These are phyloP conservation scores for Apteryx mantelli DNA, from an alignment of 2,113 vertebrate species.

Conservation along the genomic window DNA sequence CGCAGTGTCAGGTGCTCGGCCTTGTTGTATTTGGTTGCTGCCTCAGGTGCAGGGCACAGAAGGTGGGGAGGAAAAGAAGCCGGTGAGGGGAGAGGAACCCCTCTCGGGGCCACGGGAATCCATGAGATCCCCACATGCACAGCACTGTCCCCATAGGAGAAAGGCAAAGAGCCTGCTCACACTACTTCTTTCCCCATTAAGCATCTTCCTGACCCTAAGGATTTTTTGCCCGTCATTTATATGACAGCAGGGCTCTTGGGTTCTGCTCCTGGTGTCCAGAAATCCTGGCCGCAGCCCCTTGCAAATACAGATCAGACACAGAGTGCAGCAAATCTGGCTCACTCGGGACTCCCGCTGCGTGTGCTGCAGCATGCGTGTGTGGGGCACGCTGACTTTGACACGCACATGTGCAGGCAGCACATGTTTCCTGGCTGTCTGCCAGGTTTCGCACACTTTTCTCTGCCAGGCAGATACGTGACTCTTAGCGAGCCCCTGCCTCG, in stretches of 20 bases:
- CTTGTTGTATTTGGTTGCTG: constrained; percentile 93
- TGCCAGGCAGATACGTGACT: background rate
- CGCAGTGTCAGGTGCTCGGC: constrained; percentile 86
- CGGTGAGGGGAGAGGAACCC: background rate
- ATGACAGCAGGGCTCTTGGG: background rate
- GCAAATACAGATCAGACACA: background rate
- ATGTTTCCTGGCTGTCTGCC: background rate
- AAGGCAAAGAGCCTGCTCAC: background rate
- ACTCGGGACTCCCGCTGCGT: background rate
- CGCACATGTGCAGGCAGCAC: too few relatives aligned
- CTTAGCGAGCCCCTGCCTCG: background rate
- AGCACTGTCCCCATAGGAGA: too few relatives aligned
- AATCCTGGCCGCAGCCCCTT: background rate
- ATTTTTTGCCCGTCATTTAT: background rate
- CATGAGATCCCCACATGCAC: background rate
- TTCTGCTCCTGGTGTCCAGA: background rate
- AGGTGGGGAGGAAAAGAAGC: background rate
- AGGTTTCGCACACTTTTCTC: background rate
- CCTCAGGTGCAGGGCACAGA: background rate
- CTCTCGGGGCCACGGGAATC: background rate
- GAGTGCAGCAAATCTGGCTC: background rate
- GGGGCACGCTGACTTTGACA: too few relatives aligned
- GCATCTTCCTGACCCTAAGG: background rate
- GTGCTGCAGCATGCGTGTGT: background rate
- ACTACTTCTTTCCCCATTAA: background rate